These are phyloP conservation scores for Sarcophaga caerulescens DNA, from an alignment of 2,888 invertebrate species.

Conservation along the genomic window DNA sequence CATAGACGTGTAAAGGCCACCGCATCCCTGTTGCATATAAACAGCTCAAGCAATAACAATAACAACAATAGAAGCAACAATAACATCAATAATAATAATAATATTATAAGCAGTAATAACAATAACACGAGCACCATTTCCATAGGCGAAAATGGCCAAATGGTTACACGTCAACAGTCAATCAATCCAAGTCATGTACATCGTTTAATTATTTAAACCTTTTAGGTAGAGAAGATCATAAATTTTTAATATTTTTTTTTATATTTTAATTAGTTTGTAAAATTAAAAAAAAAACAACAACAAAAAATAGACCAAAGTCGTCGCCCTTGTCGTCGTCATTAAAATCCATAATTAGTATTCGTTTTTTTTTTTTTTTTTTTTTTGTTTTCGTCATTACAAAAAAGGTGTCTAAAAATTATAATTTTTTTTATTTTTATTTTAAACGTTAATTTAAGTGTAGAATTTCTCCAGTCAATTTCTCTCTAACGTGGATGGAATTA, in stretches of 20 bases:
- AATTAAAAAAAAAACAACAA: conserved; percentile 1
- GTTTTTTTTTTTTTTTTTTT: too few relatives aligned
- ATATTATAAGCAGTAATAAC: conserved; percentile 60
- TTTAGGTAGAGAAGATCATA: too few relatives aligned
- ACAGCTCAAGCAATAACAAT: conserved; percentile 61
- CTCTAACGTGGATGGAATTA: neutral
- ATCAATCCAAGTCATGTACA: conserved; percentile 80
- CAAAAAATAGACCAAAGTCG: conserved; percentile 62
- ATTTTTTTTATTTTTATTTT: neutral
- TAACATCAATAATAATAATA: conserved; percentile 64
- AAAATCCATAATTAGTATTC: too few relatives aligned
- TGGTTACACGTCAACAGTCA: conserved; percentile 74
- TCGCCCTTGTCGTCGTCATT: conserved; percentile 19
- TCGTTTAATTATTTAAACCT: conserved; percentile 77
- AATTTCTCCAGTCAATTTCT: conserved; percentile 28
- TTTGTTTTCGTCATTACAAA: neutral
- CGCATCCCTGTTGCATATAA: conserved; percentile 72
- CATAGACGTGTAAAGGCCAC: conserved; percentile 75
- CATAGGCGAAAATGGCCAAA: conserved; percentile 66
- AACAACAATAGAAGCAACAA: conserved; percentile 50
- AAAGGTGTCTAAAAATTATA: conserved; percentile 57
- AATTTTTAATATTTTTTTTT: neutral
- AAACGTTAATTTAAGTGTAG: conserved; percentile 5
- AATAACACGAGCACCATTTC: conserved; percentile 64
- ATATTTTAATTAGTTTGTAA: too few relatives aligned